Evolutionary conservation across 2,888 invertebrate genomes (phyloP), one percentile per base, ranked within the genome.

Genomic region (Polyommatus icarus): DNA sequence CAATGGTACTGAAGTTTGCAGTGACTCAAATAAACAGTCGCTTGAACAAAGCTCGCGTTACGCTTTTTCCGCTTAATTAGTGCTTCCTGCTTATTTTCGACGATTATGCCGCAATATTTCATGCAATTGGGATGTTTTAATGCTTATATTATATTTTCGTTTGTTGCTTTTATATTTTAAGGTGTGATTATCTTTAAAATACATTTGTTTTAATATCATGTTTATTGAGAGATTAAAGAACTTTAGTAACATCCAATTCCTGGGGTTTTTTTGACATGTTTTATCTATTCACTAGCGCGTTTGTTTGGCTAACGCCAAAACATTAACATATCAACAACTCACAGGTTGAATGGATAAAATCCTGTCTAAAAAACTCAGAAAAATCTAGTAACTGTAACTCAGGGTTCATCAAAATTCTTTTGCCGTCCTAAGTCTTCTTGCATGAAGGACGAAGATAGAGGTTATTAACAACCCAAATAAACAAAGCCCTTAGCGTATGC

Each of bases 401-500:
- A 10, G 46, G 46, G 3, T 12, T 46, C 10, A 46, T 46, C 10
- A 46, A 46, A 46, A 46, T 10, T 46, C 10, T 46, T 46, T 3
- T 46, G 10, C 46, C 46, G 46, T 46, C 8, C 40, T 40, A 40
- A 40, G 50, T 54, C 54, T 18, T 54, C 54, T 18, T 54, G 54
- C 54, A 4, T 54, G 54, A 54, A 54, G 18, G 50, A 54, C 50
- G 50, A 18, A 18, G 54, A 4, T 5, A 18, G 0, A 54, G 54
- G 15, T 18, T 54, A 54, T 54, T 29, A 67, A 32, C 15, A 67
- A 32, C 67, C 15, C 67, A 67, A 67, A 67, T 67, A 67, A 67
- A 67, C 67, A 67, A 72, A 40, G 40, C 40, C 72, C 72, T 72
- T 92, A 92, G 90, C 89, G 92, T 90, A 91, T 91, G 90, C 91